phyloP scores from a whole-genome alignment of 1,140 invertebrate genomes.

The Asobara japonica region DNA sequence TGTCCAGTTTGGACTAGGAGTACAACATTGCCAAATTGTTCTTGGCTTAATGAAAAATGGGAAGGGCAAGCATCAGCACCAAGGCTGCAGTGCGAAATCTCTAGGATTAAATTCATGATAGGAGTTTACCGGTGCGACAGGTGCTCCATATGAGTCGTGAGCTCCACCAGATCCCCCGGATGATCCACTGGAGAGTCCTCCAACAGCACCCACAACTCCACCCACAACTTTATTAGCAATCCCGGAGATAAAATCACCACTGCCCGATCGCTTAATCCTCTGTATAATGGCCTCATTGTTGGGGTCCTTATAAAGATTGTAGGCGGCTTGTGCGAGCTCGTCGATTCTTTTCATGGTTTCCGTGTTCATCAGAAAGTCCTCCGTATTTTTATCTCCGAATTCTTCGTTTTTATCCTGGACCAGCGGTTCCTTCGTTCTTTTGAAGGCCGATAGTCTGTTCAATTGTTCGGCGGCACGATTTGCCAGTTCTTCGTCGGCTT shows the following conservation, averaged over 20 bases:
- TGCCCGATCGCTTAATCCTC: slow-evolving; percentile 46
- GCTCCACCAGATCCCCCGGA: slow-evolving; percentile 29
- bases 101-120: neutral
- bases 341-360: slow-evolving; percentile 43
- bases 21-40: too few species aligned
- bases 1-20: too few species aligned
- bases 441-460: slow-evolving; percentile 54
- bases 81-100: neutral
- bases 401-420: neutral
- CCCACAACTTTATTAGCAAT: slow-evolving; percentile 58
- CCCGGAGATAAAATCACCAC: slow-evolving; percentile 50
- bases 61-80: too few species aligned
- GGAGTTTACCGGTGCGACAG: slow-evolving; percentile 25
- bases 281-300: slow-evolving; percentile 49
- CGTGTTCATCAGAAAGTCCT: slow-evolving; percentile 12
- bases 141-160: slow-evolving; percentile 44
- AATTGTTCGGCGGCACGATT: slow-evolving; percentile 55
- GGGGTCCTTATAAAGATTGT: slow-evolving; percentile 46
- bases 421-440: slow-evolving; percentile 34
- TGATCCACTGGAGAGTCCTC: slow-evolving; percentile 49
- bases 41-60: too few species aligned
- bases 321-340: slow-evolving; percentile 30
- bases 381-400: neutral
- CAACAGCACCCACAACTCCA: slow-evolving; percentile 54
- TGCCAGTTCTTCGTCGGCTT: slow-evolving; percentile 40